Evolutionary conservation across 2,797 vertebrate genomes (phyloP), one percentile per base, ranked within the genome.

Genomic region (Rhynchotus rufescens): DNA sequence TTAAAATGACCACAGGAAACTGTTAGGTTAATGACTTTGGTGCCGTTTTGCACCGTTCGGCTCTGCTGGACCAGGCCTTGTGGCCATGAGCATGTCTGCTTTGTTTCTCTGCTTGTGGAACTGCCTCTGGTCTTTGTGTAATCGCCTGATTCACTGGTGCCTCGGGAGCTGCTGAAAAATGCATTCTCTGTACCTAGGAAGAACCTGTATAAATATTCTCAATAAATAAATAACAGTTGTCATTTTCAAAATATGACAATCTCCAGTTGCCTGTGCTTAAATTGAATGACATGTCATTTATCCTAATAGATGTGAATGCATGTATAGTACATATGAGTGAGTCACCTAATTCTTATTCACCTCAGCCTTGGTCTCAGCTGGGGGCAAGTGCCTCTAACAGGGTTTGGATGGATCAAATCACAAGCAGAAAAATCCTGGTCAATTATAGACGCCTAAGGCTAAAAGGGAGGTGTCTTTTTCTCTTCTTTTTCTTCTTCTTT

Each of bases 161-260:
- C 0, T 4, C 7, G 2, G 90, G 80, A 80, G 84, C 94, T 94
- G 92, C 96, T 94, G 95, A 79, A 96, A 96, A 97, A 97, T 97
- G 89, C 94, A 95, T 96, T 96, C 92, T 93, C 92, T 38, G 45
- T 96, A 89, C 96, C 94, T 92, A 94, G 90, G 94, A 97, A 97
- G 92, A 97, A 86, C 88, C 94, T 97, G 96, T 97, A 96, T 97
- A 98, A 97, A 98, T 97, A 98, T 96, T 97, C 97, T 97, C 96
- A 97, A 97, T 98, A 97, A 98, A 98, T 98, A 98, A 98, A 97
- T 98, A 98, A 97, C 97, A 98, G 97, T 98, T 98, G 97, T 98
- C 97, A 98, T 97, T 97, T 98, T 97, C 97, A 97, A 97, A 97
- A 97, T 98, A 97, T 97, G 97, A 97, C 97, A 97, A 97, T 98